Conservation (phyloP, 2,888 invertebrate species). For the Orthosia cruda region DNA sequence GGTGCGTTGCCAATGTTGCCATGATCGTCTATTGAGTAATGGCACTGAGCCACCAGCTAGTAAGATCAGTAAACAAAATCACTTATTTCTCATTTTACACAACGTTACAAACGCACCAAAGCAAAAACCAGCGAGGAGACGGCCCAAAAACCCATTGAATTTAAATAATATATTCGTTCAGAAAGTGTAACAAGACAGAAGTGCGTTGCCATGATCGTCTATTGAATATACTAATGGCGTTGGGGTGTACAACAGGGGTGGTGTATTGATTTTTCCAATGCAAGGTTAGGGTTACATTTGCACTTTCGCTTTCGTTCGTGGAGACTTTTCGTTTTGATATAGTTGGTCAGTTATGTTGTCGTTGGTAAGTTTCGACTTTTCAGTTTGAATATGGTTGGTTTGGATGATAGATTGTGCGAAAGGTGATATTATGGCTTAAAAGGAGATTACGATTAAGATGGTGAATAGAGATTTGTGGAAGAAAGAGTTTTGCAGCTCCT, state of each 20-base stretch:
- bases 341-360: neutral
- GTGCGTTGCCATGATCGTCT: conserved; percentile 64
- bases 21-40: conserved; percentile 69
- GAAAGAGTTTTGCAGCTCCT: too few species aligned
- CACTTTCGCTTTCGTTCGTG: conserved; percentile 42
- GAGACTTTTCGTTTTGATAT: conserved; percentile 26
- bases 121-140: conserved; percentile 2
- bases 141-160: conserved; percentile 32
- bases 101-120: neutral
- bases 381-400: neutral
- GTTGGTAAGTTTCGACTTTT: too few species aligned
- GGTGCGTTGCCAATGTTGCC: conserved; percentile 59
- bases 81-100: neutral
- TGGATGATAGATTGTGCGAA: neutral
- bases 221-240: conserved; percentile 68
- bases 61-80: too few species aligned
- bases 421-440: too few species aligned
- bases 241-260: conserved; percentile 72
- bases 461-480: neutral
- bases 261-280: conserved; percentile 72
- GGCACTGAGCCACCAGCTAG: conserved; percentile 49
- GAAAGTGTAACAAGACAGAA: conserved; percentile 37
- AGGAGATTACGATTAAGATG: neutral
- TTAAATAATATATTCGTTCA: conserved; percentile 36
- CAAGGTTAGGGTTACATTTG: conserved; percentile 77